Percentiles rank a stretch among this genome's conserved stretches.
Evolutionary conservation across 2,888 invertebrate genomes (phyloP).

Genomic region (Ceratothoa steindachneri): DNA sequence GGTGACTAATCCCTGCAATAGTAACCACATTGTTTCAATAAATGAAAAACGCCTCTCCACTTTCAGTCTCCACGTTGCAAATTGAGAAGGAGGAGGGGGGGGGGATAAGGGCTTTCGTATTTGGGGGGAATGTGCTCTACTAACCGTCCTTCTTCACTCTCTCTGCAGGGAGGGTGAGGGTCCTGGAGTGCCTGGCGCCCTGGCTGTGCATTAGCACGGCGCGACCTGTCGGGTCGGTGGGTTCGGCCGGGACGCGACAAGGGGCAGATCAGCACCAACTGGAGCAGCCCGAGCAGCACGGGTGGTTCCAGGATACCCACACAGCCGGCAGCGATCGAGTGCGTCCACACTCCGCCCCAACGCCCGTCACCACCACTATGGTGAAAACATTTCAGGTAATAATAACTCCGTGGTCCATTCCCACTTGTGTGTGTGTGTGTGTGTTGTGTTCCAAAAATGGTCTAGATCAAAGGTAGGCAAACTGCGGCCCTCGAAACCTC

Average conservation of each 20-base stretch:
- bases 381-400: slow-evolving; percentile 47
- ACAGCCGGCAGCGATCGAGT: slow-evolving; percentile 31
- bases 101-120: too few species aligned
- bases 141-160: neutral
- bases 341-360: slow-evolving; percentile 33
- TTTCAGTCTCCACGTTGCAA: too few species aligned
- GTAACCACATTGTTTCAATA: too few species aligned
- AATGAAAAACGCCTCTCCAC: too few species aligned
- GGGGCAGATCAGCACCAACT: slow-evolving; percentile 22
- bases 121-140: neutral
- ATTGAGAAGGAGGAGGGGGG: too few species aligned
- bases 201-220: slow-evolving; percentile 47
- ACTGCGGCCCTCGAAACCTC: too few species aligned
- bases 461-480: too few species aligned
- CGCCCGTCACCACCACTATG: slow-evolving; percentile 44
- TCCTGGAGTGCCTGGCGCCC: slow-evolving; percentile 47
- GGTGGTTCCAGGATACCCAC: slow-evolving; percentile 39
- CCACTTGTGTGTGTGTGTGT: too few species aligned
- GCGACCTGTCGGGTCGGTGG: slow-evolving; percentile 43
- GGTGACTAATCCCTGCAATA: too few species aligned
- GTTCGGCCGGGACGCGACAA: slow-evolving; percentile 25
- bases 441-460: too few species aligned
- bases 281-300: slow-evolving; percentile 38
- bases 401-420: too few species aligned
- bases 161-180: slow-evolving; percentile 41